phyloP scores from a whole-genome alignment of 2,888 invertebrate species.

The Cyclophora albipunctata region DNA sequence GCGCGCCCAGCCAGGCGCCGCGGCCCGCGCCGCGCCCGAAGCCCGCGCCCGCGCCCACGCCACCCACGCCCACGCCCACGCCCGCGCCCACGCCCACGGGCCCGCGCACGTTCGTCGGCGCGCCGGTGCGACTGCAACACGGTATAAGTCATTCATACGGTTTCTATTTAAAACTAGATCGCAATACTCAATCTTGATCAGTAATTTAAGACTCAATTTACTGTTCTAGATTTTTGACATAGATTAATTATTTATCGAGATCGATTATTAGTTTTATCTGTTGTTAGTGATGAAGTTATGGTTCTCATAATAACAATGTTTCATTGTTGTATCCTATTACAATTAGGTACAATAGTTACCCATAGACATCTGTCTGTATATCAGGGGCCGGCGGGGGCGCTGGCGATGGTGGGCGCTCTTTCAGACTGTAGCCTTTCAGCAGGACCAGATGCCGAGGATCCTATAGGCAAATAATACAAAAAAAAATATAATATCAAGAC shows the following conservation, averaged over 20 bases:
- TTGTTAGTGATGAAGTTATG: too few relatives aligned
- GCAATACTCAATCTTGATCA: too few relatives aligned
- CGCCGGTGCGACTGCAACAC: not conserved
- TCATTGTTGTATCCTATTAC: too few relatives aligned
- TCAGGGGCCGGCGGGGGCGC: conserved; percentile 73
- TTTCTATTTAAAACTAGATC: not conserved
- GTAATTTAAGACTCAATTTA: too few relatives aligned
- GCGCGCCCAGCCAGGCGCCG: conserved; percentile 36
- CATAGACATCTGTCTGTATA: conserved; percentile 54
- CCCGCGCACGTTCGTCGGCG: conserved; percentile 24
- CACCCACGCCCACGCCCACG: conserved; percentile 18
- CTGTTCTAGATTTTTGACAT: too few relatives aligned
- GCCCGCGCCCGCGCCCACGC: conserved; percentile 24
- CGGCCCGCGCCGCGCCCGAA: conserved; percentile 34
- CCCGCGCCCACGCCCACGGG: conserved; percentile 17
- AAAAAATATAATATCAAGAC: not conserved
- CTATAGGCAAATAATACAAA: conserved; percentile 19
- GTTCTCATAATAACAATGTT: too few relatives aligned
- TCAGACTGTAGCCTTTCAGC: conserved; percentile 82
- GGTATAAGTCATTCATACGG: not conserved
- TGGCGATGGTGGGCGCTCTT: conserved; percentile 80
- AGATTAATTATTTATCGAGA: too few relatives aligned
- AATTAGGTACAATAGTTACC: too few relatives aligned
- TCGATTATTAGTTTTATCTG: too few relatives aligned
- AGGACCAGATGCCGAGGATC: conserved; percentile 89